Evolutionary conservation across 1,140 invertebrate genomes (phyloP), one percentile per base, ranked within the genome.

Genomic region (Melanaphis sacchari): DNA sequence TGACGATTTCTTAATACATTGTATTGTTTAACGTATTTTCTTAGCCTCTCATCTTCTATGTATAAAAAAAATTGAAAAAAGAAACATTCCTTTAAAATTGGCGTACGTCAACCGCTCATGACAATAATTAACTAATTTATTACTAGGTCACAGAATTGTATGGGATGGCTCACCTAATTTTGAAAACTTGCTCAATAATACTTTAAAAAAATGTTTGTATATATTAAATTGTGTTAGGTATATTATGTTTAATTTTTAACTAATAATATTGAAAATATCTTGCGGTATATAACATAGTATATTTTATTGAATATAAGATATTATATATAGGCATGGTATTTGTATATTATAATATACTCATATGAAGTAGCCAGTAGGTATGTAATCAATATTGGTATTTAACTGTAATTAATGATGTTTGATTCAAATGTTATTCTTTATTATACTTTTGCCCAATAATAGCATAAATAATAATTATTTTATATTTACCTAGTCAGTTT

Each of bases 101-200:
- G 90, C 36, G 26, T 38, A 38, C 41, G 38, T 24, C 31, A 46
- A 91, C 40, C 15, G 52, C 15, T 81, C 26, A 40, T 66, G 21
- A 40, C 38, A 49, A 38, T 38, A 85, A 93, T 93, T 93, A 93
- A 84, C 36, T 54, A 84, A 93, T 93, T 93, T 85, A 93, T 36
- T 52, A 36, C 26, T 85, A 38, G 91, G 81, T 93, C 81, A 40
- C 91, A 18, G 21, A 84, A 82, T 36, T 46, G 66, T 76, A 38
- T 81, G 4, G 4, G 3, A 90, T 59, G 36, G 38, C 89, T 89
- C 36, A 54, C 22, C 88, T 89, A 40, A 54, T 54, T 52, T 49
- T 89, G 24, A 49, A 52, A 49, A 38, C 36, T 38, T 22, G 11
- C 88, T 26, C 9, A 2, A 54, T 52, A 8, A 89, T 38, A 52